phyloP scores from a whole-genome alignment of 2,797 vertebrate genomes.

The Serranus cabrilla region DNA sequence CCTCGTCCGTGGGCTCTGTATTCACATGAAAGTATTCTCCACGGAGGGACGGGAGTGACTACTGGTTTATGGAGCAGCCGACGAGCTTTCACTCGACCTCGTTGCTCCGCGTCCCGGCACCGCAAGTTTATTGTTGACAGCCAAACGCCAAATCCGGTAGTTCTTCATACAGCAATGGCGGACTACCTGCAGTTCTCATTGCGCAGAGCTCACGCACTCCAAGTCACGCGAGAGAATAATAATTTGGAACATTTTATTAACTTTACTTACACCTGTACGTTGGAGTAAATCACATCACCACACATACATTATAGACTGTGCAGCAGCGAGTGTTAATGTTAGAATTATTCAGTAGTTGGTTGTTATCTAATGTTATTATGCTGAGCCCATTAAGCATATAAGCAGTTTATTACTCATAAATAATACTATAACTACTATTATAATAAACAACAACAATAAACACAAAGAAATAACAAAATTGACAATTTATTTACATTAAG shows the following conservation, averaged over 20 bases:
- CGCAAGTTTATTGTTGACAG: slow-evolving; percentile 86
- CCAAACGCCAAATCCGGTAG: slow-evolving; percentile 81
- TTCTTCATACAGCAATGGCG: slow-evolving; percentile 90
- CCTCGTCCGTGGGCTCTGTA: slow-evolving; percentile 80
- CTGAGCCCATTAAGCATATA: no score
- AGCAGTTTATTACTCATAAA: no score
- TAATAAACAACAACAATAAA: no score
- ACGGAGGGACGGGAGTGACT: slow-evolving; percentile 70
- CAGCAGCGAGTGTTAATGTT: background rate
- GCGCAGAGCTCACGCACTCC: slow-evolving; percentile 84
- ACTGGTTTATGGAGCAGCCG: slow-evolving; percentile 73
- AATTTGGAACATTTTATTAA: background rate
- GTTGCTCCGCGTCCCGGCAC: slow-evolving; percentile 76
- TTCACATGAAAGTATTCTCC: slow-evolving; percentile 86
- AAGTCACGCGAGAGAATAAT: slow-evolving; percentile 81
- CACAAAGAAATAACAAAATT: no score
- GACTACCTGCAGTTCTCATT: slow-evolving; percentile 89
- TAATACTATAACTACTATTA: no score
- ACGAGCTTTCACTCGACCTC: slow-evolving; percentile 82
- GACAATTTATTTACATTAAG: no score
- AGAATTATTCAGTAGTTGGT: background rate
- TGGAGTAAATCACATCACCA: background rate
- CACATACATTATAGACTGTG: background rate
- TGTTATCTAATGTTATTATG: background rate
- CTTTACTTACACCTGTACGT: slow-evolving; percentile 7